Base-by-base conservation (phyloP, 2,888 invertebrate species). In the Diloba caeruleocephala region DNA sequence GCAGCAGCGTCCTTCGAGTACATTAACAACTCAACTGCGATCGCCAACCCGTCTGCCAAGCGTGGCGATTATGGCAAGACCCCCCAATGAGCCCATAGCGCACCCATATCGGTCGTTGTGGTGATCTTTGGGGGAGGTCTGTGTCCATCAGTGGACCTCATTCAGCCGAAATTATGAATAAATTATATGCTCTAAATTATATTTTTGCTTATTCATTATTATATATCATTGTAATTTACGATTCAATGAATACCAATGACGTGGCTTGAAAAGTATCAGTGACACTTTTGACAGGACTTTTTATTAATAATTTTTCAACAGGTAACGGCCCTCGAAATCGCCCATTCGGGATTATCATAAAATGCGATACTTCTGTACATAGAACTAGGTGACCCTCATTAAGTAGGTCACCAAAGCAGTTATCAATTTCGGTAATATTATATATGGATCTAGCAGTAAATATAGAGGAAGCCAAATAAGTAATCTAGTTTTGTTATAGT, bases 371-470 rank as follows among this genome's bases (percentile, higher is more conserved):
- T 43, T 33, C 26, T 29, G 21, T 31, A 42, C 14, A 32, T 45
- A 48, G 34, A 50, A 65, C 41, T 59, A 55, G 44, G 17, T 55
- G 55, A 57, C 70, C 56, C 25, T 48, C 42, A 49, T 34, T 31
- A 32, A 33, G 23, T 28, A 45, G 61, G 61, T 49, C 57, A 48
- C 26, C 32, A 14, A 45, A 15, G 33, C 28, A 43, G 17, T 45
- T 49, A 69, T 52, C 48, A 45, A 15, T 31, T 3, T 8, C 13
- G 62, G 61, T 67, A 67, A 44, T 25, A 38, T 42, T 32, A n/a
- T n/a, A 38, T 31, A 33, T 37, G 26, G 43, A 45, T 57, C 23
- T 41, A 46, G 25, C 13, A 2, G 14, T 36, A n/a, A 34, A 26
- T 26, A n/a, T 17, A 34, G 6, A 32, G 12, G 66, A 65, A 65